Base-by-base conservation (phyloP, 1,140 invertebrate species). In the Tribolium castaneum region DNA sequence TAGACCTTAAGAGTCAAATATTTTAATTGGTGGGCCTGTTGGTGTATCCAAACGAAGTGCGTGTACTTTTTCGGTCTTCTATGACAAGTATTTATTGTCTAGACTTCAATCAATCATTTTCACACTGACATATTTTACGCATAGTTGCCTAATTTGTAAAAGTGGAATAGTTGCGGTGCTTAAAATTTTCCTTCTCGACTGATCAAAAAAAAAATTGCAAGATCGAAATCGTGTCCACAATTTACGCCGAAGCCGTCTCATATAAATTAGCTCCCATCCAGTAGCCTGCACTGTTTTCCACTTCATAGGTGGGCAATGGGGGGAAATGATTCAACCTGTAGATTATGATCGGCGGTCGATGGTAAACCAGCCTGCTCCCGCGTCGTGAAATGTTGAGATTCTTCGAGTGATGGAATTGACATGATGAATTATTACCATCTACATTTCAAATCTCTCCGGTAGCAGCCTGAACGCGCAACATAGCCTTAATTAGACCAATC, bases 361-460 rank as follows among this genome's bases (percentile, higher is more conserved):
- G 25, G 59, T 35, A 25, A 66, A 66, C 30, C 59, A 35, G 30
- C 59, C 19, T 19, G 14, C 52, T 56, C 52, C 59, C 30, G 25
- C 59, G 25, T 66, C 59, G 59, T 66, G 59, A 66, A 66, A 66
- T 66, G 59, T 66, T 66, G 59, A 66, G 59, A 66, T 66, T 66
- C 59, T 66, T 66, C 59, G 30, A 35, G 30, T 66, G 59, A 66
- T 66, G 59, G 59, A 34, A 66, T 66, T 66, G 59, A 66, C 59
- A 35, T 35, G 59, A 66, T 35, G 59, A 66, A 22, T 66, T 66
- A 66, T 66, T 66, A 35, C 59, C 59, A 35, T 66, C 59, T 66
- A 4, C 16, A 14, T 66, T 66, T 35, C 9, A 66, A 66, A 35
- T 66, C 25, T 66, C 25, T 6, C 12, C 59, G 59, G 59, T 66